Conservation (phyloP, 2,113 vertebrate genomes). For the Festucalex cinctus region DNA sequence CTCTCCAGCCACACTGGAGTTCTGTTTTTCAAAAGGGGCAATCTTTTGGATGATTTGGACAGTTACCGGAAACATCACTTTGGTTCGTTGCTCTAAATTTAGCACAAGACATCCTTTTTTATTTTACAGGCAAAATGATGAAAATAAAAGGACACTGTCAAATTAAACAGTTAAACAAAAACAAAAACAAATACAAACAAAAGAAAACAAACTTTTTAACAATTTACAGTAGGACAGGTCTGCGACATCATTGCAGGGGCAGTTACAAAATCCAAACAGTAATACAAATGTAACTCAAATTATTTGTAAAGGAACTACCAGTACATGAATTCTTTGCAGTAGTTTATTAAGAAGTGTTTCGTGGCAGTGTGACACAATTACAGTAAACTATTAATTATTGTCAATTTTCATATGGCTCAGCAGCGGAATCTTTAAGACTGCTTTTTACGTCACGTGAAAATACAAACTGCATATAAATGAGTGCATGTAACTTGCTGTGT, state of each 20-base stretch:
- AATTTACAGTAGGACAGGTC: slow-evolving; percentile 50
- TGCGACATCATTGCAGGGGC: slow-evolving; percentile 51
- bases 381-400: slow-evolving; percentile 27
- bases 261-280: slow-evolving; percentile 44
- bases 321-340: slow-evolving; percentile 58
- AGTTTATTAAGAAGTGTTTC: slow-evolving; percentile 57
- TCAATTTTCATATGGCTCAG: slow-evolving; percentile 55
- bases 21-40: neutral
- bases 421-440: slow-evolving; percentile 53
- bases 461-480: neutral
- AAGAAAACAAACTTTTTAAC: neutral
- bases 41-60: slow-evolving; percentile 33
- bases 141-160: slow-evolving; percentile 31
- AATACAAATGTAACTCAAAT: slow-evolving; percentile 39
- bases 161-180: slow-evolving; percentile 11
- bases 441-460: slow-evolving; percentile 55
- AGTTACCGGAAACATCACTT: slow-evolving; percentile 60
- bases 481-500: neutral
- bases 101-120: slow-evolving; percentile 53
- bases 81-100: slow-evolving; percentile 57
- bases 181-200: neutral
- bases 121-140: slow-evolving; percentile 45
- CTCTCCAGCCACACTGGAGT: neutral
- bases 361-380: slow-evolving; percentile 69
- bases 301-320: slow-evolving; percentile 51